These are phyloP conservation scores for Hyla sarda DNA, from an alignment of 2,113 vertebrate genomes.

Conservation along the genomic window DNA sequence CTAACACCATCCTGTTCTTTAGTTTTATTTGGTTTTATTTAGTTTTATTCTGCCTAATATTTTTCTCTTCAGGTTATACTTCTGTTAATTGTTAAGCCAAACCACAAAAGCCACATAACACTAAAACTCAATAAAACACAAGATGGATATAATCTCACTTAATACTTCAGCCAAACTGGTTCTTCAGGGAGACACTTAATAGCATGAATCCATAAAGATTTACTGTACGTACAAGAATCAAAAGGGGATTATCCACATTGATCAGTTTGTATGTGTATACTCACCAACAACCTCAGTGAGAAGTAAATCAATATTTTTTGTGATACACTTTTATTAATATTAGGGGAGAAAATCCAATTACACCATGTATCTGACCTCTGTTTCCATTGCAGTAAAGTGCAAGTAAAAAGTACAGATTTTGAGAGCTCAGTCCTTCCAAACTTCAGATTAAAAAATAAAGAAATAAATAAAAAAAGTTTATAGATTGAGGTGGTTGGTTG, in stretches of 20 bases:
- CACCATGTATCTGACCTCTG: not conserved
- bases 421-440: no score
- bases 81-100: not conserved
- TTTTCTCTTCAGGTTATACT: not conserved
- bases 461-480: not conserved
- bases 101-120: not conserved
- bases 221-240: not conserved
- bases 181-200: not conserved
- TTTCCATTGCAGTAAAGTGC: not conserved
- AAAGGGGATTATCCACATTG: conserved; percentile 2
- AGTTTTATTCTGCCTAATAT: not conserved
- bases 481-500: no score
- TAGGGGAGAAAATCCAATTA: not conserved
- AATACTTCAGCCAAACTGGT: not conserved
- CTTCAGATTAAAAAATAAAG: not conserved
- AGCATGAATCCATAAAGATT: not conserved
- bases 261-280: not conserved
- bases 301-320: not conserved
- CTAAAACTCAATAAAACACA: not conserved
- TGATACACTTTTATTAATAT: not conserved
- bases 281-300: no score
- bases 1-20: no score
- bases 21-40: no score
- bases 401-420: no score
- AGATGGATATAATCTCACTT: not conserved